phyloP scores from a whole-genome alignment of 2,797 vertebrate genomes.

The Aldrovandia affinis region DNA sequence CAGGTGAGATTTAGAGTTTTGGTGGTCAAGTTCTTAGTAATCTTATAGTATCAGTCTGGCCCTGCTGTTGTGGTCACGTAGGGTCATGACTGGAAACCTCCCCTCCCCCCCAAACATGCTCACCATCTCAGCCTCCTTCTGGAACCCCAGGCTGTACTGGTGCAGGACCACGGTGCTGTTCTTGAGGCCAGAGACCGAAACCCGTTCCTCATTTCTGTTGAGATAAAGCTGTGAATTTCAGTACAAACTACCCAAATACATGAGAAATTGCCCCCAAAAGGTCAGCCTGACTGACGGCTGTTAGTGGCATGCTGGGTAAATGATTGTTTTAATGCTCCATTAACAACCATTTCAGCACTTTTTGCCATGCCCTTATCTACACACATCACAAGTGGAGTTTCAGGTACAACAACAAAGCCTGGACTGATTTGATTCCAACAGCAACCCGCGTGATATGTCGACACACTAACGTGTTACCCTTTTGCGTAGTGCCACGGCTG shows the following conservation, averaged over 20 bases:
- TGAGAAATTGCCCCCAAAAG: neutral
- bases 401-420: neutral
- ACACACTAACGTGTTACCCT: too few species aligned
- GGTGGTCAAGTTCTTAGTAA: neutral
- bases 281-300: neutral
- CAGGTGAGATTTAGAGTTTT: neutral
- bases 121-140: slow-evolving; percentile 20
- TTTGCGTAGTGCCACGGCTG: neutral
- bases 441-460: neutral
- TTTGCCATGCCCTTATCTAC: neutral
- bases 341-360: neutral
- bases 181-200: neutral
- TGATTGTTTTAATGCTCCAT: neutral
- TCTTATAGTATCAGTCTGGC: neutral
- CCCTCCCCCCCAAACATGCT: neutral
- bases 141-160: slow-evolving; percentile 22
- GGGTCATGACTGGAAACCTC: neutral
- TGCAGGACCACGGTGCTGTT: slow-evolving; percentile 6
- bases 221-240: slow-evolving; percentile 5
- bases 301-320: neutral
- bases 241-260: neutral
- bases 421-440: neutral
- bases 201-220: neutral
- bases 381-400: neutral
- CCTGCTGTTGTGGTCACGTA: neutral